These are phyloP conservation scores for Zonitis immaculata DNA, from an alignment of 2,888 invertebrate species.

Conservation along the genomic window DNA sequence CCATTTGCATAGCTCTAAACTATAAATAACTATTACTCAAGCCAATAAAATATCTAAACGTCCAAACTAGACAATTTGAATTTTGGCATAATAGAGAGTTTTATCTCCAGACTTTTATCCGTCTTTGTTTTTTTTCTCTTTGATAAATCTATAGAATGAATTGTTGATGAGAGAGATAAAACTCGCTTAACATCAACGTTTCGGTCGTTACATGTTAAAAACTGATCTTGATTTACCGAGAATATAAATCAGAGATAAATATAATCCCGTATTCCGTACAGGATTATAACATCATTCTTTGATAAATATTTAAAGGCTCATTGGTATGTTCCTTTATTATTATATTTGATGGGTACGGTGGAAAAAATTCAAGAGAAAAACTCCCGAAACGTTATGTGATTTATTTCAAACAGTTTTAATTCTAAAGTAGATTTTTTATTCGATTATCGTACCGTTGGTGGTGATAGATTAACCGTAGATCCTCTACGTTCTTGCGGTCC, in stretches of 20 bases:
- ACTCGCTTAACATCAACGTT: conserved; percentile 12
- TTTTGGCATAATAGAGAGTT: no score
- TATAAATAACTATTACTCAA: conserved; percentile 21
- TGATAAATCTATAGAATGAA: no score
- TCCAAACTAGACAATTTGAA: conserved; percentile 5
- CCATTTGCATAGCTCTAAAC: conserved; percentile 12
- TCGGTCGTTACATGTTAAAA: neutral
- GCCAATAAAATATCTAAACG: conserved; percentile 11
- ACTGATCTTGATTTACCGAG: neutral
- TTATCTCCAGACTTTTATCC: no score
- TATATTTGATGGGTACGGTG: no score
- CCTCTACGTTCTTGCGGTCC: conserved; percentile 85
- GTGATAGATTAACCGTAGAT: conserved; percentile 79
- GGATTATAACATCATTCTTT: neutral
- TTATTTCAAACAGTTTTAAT: neutral
- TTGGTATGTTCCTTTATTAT: no score
- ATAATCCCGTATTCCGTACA: neutral
- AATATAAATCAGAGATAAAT: conserved; percentile 1
- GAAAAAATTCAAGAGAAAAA: neutral
- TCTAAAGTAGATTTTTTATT: no score
- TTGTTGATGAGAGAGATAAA: no score
- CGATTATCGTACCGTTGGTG: conserved; percentile 81
- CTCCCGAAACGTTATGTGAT: conserved; percentile 6
- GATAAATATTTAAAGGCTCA: conserved; percentile 5
- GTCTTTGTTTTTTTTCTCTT: no score